Conservation (phyloP, 2,113 vertebrate genomes). For the Hipposideros armiger region DNA sequence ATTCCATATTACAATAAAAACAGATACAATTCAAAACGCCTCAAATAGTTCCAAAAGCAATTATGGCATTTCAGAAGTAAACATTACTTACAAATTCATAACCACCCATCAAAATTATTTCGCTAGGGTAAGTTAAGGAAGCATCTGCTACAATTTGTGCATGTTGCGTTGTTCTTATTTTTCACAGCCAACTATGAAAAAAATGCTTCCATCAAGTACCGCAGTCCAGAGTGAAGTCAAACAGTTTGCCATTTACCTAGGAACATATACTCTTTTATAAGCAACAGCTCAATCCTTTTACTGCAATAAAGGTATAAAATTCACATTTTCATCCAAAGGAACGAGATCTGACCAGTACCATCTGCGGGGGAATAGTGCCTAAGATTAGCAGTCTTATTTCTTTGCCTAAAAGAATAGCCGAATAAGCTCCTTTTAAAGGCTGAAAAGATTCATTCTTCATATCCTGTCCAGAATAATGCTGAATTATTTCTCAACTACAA, state of each 20-base stretch:
- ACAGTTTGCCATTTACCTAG: constrained; percentile 40
- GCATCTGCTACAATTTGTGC: constrained; percentile 66
- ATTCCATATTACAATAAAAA: constrained; percentile 82
- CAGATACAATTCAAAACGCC: constrained; percentile 79
- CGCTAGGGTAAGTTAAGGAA: constrained; percentile 69
- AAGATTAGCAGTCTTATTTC: constrained; percentile 72
- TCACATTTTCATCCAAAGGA: constrained; percentile 48
- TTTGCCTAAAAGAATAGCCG: constrained; percentile 64
- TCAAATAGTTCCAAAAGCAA: constrained; percentile 80
- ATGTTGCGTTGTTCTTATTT: constrained; percentile 75
- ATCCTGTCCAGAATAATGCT: constrained; percentile 73
- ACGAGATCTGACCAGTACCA: background rate
- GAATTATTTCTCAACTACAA: constrained; percentile 82
- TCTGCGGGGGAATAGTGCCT: constrained; percentile 36
- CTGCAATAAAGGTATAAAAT: constrained; percentile 71
- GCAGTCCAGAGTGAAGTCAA: constrained; percentile 58
- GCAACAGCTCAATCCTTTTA: background rate
- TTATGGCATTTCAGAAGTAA: constrained; percentile 82
- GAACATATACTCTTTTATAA: background rate
- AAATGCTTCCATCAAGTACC: constrained; percentile 65
- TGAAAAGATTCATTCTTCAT: constrained; percentile 78
- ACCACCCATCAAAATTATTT: constrained; percentile 77
- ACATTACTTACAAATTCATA: constrained; percentile 80
- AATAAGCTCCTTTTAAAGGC: constrained; percentile 75
- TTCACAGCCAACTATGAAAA: constrained; percentile 26